Conservation (phyloP, 1,140 invertebrate genomes). For the Magallana gigas region DNA sequence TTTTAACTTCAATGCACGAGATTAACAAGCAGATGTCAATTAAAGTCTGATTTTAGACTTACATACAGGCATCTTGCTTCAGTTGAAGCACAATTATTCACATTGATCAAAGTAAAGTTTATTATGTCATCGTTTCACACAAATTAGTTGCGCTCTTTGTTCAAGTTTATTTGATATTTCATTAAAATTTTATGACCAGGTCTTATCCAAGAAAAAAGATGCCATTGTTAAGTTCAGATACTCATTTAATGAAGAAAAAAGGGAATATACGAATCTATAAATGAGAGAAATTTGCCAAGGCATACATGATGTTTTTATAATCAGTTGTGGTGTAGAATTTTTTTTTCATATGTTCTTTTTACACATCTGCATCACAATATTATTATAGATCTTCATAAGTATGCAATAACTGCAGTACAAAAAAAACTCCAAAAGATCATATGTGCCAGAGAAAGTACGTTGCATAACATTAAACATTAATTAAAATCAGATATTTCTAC, state of each 20-base stretch:
- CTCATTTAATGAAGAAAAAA: neutral
- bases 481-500: too few relatives aligned
- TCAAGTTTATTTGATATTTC: slow-evolving; percentile 22
- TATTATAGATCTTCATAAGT: neutral
- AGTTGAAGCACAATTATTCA: neutral
- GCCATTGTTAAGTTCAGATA: neutral
- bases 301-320: neutral
- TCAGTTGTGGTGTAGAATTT: neutral
- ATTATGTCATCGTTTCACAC: slow-evolving; percentile 27
- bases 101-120: slow-evolving; percentile 1
- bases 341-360: neutral
- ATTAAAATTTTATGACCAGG: slow-evolving; percentile 21
- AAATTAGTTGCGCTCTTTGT: neutral
- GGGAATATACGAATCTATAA: neutral
- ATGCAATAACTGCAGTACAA: too few relatives aligned
- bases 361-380: neutral
- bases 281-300: slow-evolving; percentile 3
- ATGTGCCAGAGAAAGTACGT: too few relatives aligned
- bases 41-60: neutral
- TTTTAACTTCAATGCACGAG: neutral
- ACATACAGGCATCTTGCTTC: slow-evolving; percentile 12
- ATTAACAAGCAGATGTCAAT: slow-evolving; percentile 36
- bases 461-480: too few relatives aligned
- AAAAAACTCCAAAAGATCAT: too few relatives aligned
- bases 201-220: neutral